Conservation (phyloP, 2,797 vertebrate species). For the Taenioides sp. region DNA sequence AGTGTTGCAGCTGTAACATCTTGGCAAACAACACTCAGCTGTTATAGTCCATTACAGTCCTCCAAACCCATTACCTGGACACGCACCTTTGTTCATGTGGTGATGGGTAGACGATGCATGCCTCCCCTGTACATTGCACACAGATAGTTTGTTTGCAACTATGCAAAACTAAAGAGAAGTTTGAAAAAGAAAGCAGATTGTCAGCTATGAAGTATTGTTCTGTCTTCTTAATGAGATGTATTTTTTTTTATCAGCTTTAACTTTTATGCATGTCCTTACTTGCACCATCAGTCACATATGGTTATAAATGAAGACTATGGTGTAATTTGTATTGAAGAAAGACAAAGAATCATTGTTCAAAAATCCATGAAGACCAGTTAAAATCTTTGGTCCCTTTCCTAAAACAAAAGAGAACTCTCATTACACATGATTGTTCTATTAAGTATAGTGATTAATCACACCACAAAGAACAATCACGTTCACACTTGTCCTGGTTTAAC, state of each 20-base stretch:
- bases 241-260: conserved; percentile 13
- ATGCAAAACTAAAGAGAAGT: conserved; percentile 33
- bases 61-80: conserved; percentile 50
- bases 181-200: conserved; percentile 42
- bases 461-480: background rate
- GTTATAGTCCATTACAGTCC: conserved; percentile 45
- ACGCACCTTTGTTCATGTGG: conserved; percentile 7
- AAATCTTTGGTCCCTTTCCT: background rate
- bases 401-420: background rate
- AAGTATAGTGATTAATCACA: background rate
- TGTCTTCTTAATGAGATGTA: conserved; percentile 17
- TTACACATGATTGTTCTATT: background rate
- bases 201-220: conserved; percentile 25
- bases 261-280: background rate
- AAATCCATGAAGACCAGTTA: no score
- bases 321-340: conserved; percentile 5
- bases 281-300: background rate
- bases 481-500: background rate
- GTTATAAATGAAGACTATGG: background rate
- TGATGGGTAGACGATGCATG: conserved; percentile 6
- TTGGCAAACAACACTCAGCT: conserved; percentile 30
- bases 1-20: conserved; percentile 25
- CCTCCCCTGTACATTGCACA: conserved; percentile 20
- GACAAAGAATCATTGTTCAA: background rate
- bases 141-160: conserved; percentile 21